phyloP scores from a whole-genome alignment of 2,888 invertebrate genomes.

The Archips crataeganus region DNA sequence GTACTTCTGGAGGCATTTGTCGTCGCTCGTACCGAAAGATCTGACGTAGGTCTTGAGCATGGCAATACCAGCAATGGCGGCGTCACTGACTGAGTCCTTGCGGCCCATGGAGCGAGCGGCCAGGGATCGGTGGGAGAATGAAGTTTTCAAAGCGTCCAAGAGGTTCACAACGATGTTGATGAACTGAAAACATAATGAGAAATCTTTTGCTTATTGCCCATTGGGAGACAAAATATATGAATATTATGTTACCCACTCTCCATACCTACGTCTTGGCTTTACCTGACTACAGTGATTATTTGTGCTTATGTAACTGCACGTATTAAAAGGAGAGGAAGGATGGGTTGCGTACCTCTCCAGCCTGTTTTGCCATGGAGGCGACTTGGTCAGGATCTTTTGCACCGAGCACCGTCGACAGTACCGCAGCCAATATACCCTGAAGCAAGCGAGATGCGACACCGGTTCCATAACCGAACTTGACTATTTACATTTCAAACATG shows the following conservation, averaged over 20 bases:
- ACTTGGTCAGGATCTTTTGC: slow-evolving; percentile 96
- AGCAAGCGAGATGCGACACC: slow-evolving; percentile 87
- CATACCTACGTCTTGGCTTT: slow-evolving; percentile 27
- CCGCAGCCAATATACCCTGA: slow-evolving; percentile 97
- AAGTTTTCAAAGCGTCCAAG: slow-evolving; percentile 95
- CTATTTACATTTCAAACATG: slow-evolving; percentile 75
- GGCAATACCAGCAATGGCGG: slow-evolving; percentile 94
- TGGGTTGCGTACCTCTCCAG: slow-evolving; percentile 94
- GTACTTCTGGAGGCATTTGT: slow-evolving; percentile 94
- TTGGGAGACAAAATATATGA: neutral
- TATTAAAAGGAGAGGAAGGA: slow-evolving; percentile 73
- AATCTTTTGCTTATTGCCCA: slow-evolving; percentile 7
- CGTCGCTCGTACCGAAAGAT: slow-evolving; percentile 91
- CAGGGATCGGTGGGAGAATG: slow-evolving; percentile 95
- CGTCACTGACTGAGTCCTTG: slow-evolving; percentile 96
- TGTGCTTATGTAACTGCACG: slow-evolving; percentile 39
- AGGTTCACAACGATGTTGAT: slow-evolving; percentile 96
- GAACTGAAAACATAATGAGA: slow-evolving; percentile 86
- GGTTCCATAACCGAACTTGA: slow-evolving; percentile 83
- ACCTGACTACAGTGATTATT: slow-evolving; percentile 35
- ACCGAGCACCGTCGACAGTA: slow-evolving; percentile 96
- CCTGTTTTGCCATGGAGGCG: slow-evolving; percentile 97
- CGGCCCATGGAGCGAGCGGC: slow-evolving; percentile 94
- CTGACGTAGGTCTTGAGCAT: slow-evolving; percentile 96
- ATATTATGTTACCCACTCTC: slow-evolving; percentile 7